Conservation (phyloP, 1,140 invertebrate genomes). For the Ceratosolen solmsi region DNA sequence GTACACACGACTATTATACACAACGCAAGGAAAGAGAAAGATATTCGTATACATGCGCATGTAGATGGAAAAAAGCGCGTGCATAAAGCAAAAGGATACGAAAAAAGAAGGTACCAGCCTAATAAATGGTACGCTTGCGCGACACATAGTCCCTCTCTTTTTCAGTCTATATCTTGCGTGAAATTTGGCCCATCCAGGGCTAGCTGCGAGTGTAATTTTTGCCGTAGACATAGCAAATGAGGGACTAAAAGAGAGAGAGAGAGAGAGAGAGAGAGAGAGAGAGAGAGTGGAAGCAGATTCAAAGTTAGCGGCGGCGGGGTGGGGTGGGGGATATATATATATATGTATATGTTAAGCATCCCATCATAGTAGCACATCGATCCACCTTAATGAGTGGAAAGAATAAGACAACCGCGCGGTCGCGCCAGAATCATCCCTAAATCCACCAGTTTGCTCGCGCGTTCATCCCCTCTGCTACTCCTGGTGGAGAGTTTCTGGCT, state of each 20-base stretch:
- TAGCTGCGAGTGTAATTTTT: constrained; percentile 42
- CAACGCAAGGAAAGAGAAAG: constrained; percentile 22
- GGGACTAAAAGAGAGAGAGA: neutral
- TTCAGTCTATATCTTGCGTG: neutral
- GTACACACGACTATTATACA: neutral
- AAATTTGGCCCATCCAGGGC: constrained; percentile 57
- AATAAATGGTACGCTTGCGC: neutral
- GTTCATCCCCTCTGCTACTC: constrained; percentile 39
- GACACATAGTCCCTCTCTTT: neutral
- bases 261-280: constrained; percentile 30
- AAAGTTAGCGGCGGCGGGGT: too few species aligned
- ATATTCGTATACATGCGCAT: constrained; percentile 11
- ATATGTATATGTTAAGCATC: constrained; percentile 12
- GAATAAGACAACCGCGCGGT: constrained; percentile 70
- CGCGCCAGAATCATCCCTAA: constrained; percentile 48
- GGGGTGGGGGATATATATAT: neutral
- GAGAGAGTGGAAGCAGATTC: constrained; percentile 7
- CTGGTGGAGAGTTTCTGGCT: constrained; percentile 33
- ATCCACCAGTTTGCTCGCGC: constrained; percentile 3
- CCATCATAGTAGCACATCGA: constrained; percentile 71
- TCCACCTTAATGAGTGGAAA: constrained; percentile 75
- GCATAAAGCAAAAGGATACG: neutral
- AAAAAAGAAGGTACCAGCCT: constrained; percentile 18
- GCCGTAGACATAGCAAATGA: neutral
- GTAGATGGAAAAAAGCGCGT: constrained; percentile 9